Conservation (phyloP, 2,113 vertebrate genomes). For the Gila orcuttii region DNA sequence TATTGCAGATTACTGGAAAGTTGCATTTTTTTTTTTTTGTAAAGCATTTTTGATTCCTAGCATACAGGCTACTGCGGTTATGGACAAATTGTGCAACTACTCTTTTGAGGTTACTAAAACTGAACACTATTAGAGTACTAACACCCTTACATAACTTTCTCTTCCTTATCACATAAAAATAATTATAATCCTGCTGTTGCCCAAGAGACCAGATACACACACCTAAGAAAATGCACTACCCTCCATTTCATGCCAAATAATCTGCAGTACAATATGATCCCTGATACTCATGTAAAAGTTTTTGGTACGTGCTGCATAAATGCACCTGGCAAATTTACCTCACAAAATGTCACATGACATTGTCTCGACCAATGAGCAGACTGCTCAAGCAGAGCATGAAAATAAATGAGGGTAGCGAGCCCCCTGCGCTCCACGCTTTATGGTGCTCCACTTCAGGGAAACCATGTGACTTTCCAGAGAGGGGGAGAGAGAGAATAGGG, state of each 20-base stretch:
- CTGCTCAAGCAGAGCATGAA: slow-evolving; percentile 48
- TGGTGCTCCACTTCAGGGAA: slow-evolving; percentile 80
- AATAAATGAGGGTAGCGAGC: slow-evolving; percentile 55
- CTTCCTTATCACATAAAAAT: neutral
- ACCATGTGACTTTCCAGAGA: slow-evolving; percentile 81
- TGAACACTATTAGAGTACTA: neutral
- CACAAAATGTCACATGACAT: slow-evolving; percentile 25
- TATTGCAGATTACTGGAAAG: neutral
- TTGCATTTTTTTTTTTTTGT: neutral
- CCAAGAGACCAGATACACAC: neutral
- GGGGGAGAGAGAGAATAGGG: slow-evolving; percentile 52
- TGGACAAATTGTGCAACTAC: neutral
- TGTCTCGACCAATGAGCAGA: slow-evolving; percentile 64
- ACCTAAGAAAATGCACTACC: neutral
- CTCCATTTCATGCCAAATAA: neutral
- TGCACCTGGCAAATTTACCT: slow-evolving; percentile 24
- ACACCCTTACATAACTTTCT: neutral
- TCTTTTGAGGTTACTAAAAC: neutral
- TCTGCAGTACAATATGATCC: neutral
- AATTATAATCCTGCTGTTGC: neutral
- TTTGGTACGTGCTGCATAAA: slow-evolving; percentile 27
- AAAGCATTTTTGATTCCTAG: neutral
- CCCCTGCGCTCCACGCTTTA: slow-evolving; percentile 77
- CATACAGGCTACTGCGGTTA: neutral
- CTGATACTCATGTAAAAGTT: slow-evolving; percentile 3